phyloP scores from a whole-genome alignment of 2,888 invertebrate species.

The Pycnomerus fuliginosus region DNA sequence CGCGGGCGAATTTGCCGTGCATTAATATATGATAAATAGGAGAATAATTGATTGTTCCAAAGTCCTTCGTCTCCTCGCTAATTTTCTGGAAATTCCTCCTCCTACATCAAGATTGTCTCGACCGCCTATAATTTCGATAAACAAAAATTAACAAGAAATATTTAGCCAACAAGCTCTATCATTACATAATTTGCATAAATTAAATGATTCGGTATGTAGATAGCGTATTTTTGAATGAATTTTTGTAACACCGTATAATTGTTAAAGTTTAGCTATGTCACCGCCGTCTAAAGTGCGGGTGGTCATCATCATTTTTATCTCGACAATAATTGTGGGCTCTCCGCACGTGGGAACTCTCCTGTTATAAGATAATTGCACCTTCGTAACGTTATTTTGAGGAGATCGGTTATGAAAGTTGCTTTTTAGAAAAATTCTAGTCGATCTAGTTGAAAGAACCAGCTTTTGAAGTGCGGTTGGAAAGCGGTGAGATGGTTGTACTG shows the following conservation, averaged over 20 bases:
- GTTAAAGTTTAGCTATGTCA: constrained; percentile 10
- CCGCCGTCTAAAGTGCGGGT: constrained; percentile 10
- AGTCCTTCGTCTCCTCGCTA: constrained; percentile 7
- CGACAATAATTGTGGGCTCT: constrained; percentile 3
- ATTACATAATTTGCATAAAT: constrained; percentile 39
- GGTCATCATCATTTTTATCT: constrained; percentile 5
- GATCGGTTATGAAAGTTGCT: too few species aligned
- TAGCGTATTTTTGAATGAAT: constrained; percentile 32
- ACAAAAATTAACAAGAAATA: constrained; percentile 30
- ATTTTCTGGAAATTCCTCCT: constrained; percentile 3
- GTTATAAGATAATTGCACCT: constrained; percentile 33
- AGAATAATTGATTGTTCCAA: constrained; percentile 42
- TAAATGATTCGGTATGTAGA: constrained; percentile 36
- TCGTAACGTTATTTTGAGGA: too few species aligned
- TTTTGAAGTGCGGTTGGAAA: constrained; percentile 42
- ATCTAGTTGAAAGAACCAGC: constrained; percentile 18
- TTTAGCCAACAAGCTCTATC: constrained; percentile 37
- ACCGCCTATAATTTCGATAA: constrained; percentile 20
- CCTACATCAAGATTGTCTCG: constrained; percentile 12
- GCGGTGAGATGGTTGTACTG: constrained; percentile 36
- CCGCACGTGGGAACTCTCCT: constrained; percentile 13
- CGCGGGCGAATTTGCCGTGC: constrained; percentile 28
- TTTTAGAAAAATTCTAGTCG: constrained; percentile 27
- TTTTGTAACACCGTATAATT: constrained; percentile 22
- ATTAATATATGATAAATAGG: constrained; percentile 40